Conservation (phyloP, 2,113 vertebrate species). For the Hymenochirus boettgeri region DNA sequence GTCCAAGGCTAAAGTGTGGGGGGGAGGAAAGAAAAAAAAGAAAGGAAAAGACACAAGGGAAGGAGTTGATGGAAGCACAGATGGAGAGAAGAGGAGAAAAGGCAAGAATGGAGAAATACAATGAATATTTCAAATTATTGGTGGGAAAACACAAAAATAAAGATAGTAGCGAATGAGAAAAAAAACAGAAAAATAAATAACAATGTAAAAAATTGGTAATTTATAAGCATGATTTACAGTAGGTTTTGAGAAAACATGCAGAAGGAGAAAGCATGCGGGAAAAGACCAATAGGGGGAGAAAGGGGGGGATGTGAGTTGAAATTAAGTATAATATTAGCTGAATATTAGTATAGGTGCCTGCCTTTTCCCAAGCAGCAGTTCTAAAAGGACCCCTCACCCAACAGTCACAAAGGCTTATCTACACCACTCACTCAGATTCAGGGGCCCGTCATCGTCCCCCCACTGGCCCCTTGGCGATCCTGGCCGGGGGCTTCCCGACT, state of each 20-base stretch:
- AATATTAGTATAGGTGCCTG: conserved; percentile 19
- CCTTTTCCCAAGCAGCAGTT: background rate
- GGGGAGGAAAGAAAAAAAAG: conserved; percentile 42
- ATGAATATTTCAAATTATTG: too few relatives aligned
- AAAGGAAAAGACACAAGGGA: conserved; percentile 47
- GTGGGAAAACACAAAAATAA: too few relatives aligned
- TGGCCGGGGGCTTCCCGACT: conserved; percentile 67
- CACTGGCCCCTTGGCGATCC: conserved; percentile 69
- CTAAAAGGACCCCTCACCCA: background rate
- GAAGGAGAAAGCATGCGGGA: background rate
- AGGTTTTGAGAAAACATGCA: background rate
- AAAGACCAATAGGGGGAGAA: conserved; percentile 11
- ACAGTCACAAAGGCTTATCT: conserved; percentile 2
- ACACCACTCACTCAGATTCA: conserved; percentile 87
- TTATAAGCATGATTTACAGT: background rate
- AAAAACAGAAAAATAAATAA: background rate
- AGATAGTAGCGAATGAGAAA: too few relatives aligned
- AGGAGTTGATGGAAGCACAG: conserved; percentile 19
- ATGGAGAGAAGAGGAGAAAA: conserved; percentile 6
- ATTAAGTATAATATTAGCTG: conserved; percentile 15
- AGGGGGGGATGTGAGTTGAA: background rate
- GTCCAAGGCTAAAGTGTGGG: conserved; percentile 80
- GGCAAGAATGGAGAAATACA: too few relatives aligned
- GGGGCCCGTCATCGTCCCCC: conserved; percentile 83
- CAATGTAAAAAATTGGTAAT: background rate